These are phyloP conservation scores for Hoplostethus atlanticus DNA, from an alignment of 2,797 vertebrate species.

Conservation along the genomic window DNA sequence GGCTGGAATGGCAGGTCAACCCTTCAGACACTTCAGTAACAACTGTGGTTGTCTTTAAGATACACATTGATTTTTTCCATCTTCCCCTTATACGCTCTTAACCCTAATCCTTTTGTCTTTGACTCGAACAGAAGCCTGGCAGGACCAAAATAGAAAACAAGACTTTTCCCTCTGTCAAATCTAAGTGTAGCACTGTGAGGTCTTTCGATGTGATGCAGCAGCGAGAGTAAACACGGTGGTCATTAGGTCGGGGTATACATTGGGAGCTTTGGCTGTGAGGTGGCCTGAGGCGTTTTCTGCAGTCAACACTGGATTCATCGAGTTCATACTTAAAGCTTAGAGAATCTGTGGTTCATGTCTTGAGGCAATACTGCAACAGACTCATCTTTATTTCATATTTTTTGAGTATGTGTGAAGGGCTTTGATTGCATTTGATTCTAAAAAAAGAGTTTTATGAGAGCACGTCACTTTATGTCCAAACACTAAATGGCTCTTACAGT, in stretches of 20 bases:
- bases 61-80: neutral
- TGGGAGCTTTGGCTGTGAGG: conserved; percentile 28
- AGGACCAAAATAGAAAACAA: conserved; percentile 2
- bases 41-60: no score
- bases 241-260: conserved; percentile 33
- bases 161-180: conserved; percentile 4
- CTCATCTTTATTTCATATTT: neutral
- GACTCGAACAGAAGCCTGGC: conserved; percentile 17
- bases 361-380: conserved; percentile 10
- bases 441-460: conserved; percentile 11
- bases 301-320: conserved; percentile 36
- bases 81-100: neutral
- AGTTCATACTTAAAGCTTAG: conserved; percentile 21
- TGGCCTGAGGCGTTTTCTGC: conserved; percentile 35
- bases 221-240: conserved; percentile 16
- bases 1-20: neutral
- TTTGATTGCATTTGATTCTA: neutral
- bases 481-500: conserved; percentile 1
- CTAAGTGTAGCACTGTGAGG: conserved; percentile 55
- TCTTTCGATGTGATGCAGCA: conserved; percentile 42
- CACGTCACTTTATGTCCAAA: neutral
- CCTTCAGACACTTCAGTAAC: neutral
- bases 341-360: neutral
- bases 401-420: neutral
- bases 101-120: neutral